Evolutionary conservation across 2,797 vertebrate species (phyloP).

Genomic region (Sebastolobus altivelis): DNA sequence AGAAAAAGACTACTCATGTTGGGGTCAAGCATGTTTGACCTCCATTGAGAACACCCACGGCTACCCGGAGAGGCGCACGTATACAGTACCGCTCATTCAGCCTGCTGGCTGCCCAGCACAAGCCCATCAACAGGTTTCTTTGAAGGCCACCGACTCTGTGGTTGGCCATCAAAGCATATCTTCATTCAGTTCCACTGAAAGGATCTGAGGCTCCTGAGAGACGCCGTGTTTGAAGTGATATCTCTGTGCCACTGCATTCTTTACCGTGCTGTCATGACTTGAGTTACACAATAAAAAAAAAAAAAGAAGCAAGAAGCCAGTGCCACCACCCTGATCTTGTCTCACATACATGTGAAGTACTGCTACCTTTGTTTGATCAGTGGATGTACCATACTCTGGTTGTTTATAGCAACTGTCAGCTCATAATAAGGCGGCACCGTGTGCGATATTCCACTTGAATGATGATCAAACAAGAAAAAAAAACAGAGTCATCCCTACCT

Average conservation of each 20-base stretch:
- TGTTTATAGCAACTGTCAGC: slow-evolving; percentile 55
- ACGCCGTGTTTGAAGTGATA: slow-evolving; percentile 84
- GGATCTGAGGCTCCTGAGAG: slow-evolving; percentile 73
- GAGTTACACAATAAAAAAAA: slow-evolving; percentile 72
- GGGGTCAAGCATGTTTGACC: slow-evolving; percentile 74
- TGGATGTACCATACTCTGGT: neutral
- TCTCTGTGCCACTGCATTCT: slow-evolving; percentile 78
- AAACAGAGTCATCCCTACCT: slow-evolving; percentile 68
- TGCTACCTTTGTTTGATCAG: slow-evolving; percentile 40
- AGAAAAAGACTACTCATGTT: slow-evolving; percentile 57
- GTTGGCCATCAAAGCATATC: slow-evolving; percentile 84
- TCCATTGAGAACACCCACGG: slow-evolving; percentile 60
- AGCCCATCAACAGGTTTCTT: slow-evolving; percentile 75
- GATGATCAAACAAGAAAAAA: slow-evolving; percentile 44
- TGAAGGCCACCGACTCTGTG: slow-evolving; percentile 76
- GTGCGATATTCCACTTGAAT: slow-evolving; percentile 41
- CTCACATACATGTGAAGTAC: slow-evolving; percentile 34
- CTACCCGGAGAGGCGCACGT: slow-evolving; percentile 38
- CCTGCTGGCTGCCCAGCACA: slow-evolving; percentile 47
- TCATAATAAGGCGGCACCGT: slow-evolving; percentile 32
- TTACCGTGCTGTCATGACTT: slow-evolving; percentile 74
- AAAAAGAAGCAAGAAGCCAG: slow-evolving; percentile 52
- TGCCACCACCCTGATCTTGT: slow-evolving; percentile 47
- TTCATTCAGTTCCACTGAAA: slow-evolving; percentile 74
- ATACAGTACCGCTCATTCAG: slow-evolving; percentile 68